These are phyloP conservation scores for Ophion slaviceki DNA, from an alignment of 2,888 invertebrate species.

Conservation along the genomic window DNA sequence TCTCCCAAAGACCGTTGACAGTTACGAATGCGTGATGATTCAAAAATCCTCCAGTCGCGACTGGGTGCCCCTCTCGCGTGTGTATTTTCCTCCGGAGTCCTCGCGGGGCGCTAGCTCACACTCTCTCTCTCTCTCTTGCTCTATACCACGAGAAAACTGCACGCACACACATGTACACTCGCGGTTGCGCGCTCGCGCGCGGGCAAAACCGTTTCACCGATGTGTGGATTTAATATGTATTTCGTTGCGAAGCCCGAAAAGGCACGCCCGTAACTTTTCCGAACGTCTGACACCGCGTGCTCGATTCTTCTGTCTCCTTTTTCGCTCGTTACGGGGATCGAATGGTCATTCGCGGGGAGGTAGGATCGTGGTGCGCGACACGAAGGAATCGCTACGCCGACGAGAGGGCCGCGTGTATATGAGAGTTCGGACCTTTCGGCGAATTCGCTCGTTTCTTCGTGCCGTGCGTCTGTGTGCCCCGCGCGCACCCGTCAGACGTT, in stretches of 20 bases:
- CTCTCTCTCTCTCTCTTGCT: conserved; percentile 1
- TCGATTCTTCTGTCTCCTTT: neutral
- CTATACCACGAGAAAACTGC: conserved; percentile 40
- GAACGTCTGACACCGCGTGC: conserved; percentile 32
- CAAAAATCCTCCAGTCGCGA: conserved; percentile 73
- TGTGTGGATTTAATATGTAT: conserved; percentile 12
- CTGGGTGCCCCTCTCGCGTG: conserved; percentile 58
- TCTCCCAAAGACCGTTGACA: conserved; percentile 72
- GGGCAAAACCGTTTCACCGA: conserved; percentile 31
- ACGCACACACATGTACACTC: conserved; percentile 15
- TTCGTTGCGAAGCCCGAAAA: conserved; percentile 59
- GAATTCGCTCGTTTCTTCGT: conserved; percentile 29
- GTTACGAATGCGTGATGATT: conserved; percentile 76
- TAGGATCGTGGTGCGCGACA: conserved; percentile 4
- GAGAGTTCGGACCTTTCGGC: conserved; percentile 23
- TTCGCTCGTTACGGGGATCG: neutral
- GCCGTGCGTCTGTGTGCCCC: conserved; percentile 14
- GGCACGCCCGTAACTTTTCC: conserved; percentile 71
- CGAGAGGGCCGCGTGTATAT: neutral
- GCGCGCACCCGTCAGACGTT: conserved; percentile 67
- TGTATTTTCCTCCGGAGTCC: conserved; percentile 58
- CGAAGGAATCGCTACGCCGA: neutral
- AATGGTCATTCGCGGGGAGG: neutral
- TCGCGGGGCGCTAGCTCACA: conserved; percentile 18
- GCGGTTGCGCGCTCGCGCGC: conserved; percentile 27